Evolutionary conservation across 2,113 vertebrate genomes (phyloP), one percentile per base, ranked within the genome.

Genomic region (Paradisaea rubra): DNA sequence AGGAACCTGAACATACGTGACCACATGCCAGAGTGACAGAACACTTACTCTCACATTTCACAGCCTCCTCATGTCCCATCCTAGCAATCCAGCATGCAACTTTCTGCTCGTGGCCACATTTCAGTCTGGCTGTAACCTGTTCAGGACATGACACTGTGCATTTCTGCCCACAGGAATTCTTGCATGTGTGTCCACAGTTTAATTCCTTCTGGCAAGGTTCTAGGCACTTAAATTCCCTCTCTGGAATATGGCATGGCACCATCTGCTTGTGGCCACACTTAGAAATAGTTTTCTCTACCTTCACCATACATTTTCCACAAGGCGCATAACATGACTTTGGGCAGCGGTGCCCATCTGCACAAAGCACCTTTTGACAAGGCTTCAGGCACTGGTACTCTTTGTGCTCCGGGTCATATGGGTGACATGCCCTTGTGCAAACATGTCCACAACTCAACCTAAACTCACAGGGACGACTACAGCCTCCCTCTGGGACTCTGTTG

Each of bases 371-470:
- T 77, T 97, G 95, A 88, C 99, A 99, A 17, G 97, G 96, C 92
- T 99, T 99, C 70, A 60, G 39, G 87, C 99, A 99, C 82, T 95
- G 89, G 88, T 98, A 98, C 33, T 98, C 45, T 87, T 98, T 98
- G 97, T 99, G 99, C 14, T 98, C 96, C 0, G 77, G 65, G 86
- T 99, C 99, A 12, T 99, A 99, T 1, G 99, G 98, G 97, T 99
- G 99, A 89, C 99, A 99, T 33, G 98, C 98, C 6, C 98, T 98
- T 18, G 97, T 37, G 47, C 99, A 99, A 81, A 98, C 99, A 11
- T 99, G 99, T 33, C 99, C 99, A 42, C 99, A 99, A 28, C 93
- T 93, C 88, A 99, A 69, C 56, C 99, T 98, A 89, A 97, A 99
- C 72, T 99, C 98, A 83, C 99, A 99, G 35, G 98, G 98, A 57